phyloP scores from a whole-genome alignment of 2,797 vertebrate species.

The Rhabdomys pumilio region DNA sequence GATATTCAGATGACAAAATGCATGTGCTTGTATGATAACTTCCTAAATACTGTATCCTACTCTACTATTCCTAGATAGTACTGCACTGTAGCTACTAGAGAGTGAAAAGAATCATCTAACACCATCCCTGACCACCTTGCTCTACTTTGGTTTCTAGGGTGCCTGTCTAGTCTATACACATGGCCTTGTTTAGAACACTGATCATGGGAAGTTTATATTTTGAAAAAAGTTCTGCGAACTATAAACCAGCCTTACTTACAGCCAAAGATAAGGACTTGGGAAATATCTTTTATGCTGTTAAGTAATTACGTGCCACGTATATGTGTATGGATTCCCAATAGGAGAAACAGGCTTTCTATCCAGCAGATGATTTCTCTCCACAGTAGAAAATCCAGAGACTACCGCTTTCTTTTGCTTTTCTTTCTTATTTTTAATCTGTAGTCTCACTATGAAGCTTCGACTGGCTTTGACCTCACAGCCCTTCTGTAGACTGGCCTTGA shows the following conservation, averaged over 20 bases:
- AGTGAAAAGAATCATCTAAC: background rate
- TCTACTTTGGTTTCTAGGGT: background rate
- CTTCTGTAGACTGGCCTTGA: background rate
- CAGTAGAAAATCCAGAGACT: background rate
- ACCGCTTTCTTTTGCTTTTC: background rate
- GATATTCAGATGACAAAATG: background rate
- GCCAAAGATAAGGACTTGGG: background rate
- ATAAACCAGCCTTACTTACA: background rate
- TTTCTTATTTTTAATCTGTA: background rate
- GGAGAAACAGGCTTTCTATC: background rate
- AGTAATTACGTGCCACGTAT: background rate
- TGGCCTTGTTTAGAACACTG: background rate
- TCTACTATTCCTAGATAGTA: too few species aligned
- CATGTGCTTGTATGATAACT: background rate
- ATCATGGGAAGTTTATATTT: slow-evolving; percentile 22
- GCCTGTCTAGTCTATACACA: background rate
- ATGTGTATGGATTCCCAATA: background rate
- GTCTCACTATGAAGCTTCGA: background rate
- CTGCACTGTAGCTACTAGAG: background rate
- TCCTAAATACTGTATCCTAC: background rate
- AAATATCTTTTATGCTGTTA: background rate
- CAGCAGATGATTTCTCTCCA: background rate
- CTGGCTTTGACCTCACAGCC: background rate
- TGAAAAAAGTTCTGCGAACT: background rate
- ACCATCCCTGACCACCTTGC: background rate